Evolutionary conservation across 2,113 vertebrate species (phyloP), one percentile per base, ranked within the genome.

Genomic region (Orycteropus afer): DNA sequence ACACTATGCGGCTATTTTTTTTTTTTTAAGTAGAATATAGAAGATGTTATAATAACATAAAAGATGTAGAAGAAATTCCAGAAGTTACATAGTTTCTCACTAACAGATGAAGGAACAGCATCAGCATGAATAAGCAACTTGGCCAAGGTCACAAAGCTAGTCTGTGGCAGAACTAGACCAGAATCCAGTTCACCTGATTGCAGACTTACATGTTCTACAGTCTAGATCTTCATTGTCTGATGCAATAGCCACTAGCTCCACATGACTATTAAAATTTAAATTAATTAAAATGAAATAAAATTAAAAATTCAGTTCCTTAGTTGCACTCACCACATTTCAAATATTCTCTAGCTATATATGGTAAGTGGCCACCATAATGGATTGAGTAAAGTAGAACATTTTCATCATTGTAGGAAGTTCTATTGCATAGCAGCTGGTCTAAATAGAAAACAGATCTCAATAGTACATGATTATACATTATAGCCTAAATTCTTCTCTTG

Each of bases 371-470:
- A 49, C 59, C 77, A 67, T 90, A 40, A 27, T 40, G 18, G 65
- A 45, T 86, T 84, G 51, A 85, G 13, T 29, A 78, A 51, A 17
- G 40, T 14, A 47, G 18, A 80, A 42, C 27, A 23, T 81, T 77
- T 80, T 13, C n/a, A 47, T 89, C 65, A 57, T 63, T 84, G 37
- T 4, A 49, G 63, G 86, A 63, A 45, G 77, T 85, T 92, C 71
- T 69, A 7, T 53, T 61, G 42, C 45, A 49, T 11, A 71, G 7
- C 37, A n/a, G 20, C 49, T 59, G 53, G n/a, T 45, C 76, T 93
- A 63, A 91, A 90, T 55, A 93, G 76, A 84, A 93, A 96, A 91
- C 71, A 86, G 83, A 55, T 51, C 82, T 86, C n/a, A 88, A 49
- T 25, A 32, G 80, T 61, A 74, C 73, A 74, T 20, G 32, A 90